Conservation (phyloP, 2,113 vertebrate genomes). For the Trematomus loennbergii region DNA sequence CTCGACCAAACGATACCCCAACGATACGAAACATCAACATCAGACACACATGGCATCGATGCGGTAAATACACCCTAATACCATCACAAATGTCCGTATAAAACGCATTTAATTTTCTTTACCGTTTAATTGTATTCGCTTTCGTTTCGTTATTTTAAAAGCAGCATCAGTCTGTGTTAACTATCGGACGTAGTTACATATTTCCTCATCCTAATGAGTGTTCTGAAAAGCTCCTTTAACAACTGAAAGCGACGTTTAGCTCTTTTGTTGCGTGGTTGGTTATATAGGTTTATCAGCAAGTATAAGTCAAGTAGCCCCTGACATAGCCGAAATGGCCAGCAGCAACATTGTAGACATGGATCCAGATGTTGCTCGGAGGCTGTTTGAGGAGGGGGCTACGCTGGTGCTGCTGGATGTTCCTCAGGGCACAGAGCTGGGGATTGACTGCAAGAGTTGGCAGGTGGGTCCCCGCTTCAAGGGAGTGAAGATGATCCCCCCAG, state of each 20-base stretch:
- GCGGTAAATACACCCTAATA: accelerated
- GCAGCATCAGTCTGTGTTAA: not conserved
- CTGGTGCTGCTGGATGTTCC: conserved; percentile 91
- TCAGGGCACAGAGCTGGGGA: conserved; percentile 92
- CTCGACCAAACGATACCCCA: not conserved
- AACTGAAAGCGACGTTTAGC: not conserved
- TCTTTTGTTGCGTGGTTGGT: not conserved
- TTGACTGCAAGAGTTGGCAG: conserved; percentile 93
- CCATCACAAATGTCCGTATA: not conserved
- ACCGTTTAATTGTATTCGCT: accelerated
- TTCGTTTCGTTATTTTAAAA: not conserved
- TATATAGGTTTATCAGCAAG: not conserved
- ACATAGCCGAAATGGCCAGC: conserved; percentile 53
- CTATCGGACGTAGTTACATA: not conserved
- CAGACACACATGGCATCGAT: not conserved
- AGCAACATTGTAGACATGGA: conserved; percentile 83
- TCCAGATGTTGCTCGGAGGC: conserved; percentile 87
- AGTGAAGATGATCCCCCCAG: conserved; percentile 97
- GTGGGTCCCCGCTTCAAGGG: conserved; percentile 94
- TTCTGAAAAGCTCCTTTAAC: too few species aligned
- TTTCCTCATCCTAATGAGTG: not conserved
- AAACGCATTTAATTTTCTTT: not conserved
- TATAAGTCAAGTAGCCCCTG: not conserved
- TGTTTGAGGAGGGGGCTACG: conserved; percentile 94
- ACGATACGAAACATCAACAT: conserved; percentile 23